These are phyloP conservation scores for Stylophora pistillata DNA, from an alignment of 64 coral and sea anemone genomes.

Conservation along the genomic window DNA sequence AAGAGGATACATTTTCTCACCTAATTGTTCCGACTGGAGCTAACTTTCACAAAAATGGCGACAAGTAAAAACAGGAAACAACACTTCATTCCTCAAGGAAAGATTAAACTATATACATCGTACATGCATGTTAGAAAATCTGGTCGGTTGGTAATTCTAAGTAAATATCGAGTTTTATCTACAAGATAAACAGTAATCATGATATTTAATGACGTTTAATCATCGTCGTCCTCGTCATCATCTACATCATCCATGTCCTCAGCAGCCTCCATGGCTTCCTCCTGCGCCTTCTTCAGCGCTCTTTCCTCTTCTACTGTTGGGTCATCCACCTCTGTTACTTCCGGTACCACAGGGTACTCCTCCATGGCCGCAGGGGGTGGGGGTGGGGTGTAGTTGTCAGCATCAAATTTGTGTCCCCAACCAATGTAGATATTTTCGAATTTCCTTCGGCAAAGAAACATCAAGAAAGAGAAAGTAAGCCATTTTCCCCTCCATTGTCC, in stretches of 20 bases:
- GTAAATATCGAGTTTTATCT: too few relatives aligned
- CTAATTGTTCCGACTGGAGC: too few relatives aligned
- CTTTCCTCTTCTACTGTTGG: constrained; percentile 97
- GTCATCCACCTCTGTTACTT: constrained; percentile 96
- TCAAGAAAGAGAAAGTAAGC: not conserved
- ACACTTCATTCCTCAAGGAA: too few relatives aligned
- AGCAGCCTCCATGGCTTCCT: constrained; percentile 91
- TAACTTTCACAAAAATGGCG: too few relatives aligned
- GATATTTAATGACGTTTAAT: constrained; percentile 27
- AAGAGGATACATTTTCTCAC: too few relatives aligned
- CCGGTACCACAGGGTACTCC: constrained; percentile 81
- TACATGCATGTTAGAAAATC: too few relatives aligned
- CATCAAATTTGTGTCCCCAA: constrained; percentile 94
- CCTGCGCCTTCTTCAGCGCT: constrained; percentile 86
- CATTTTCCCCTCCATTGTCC: too few relatives aligned
- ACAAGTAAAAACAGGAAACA: too few relatives aligned
- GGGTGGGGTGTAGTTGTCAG: constrained; percentile 94
- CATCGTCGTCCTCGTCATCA: constrained; percentile 97
- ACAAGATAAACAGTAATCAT: not conserved
- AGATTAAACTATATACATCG: too few relatives aligned
- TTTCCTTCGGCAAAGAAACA: constrained; percentile 59
- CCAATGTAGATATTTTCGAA: constrained; percentile 97
- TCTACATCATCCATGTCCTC: constrained; percentile 95
- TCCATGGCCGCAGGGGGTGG: constrained; percentile 86
- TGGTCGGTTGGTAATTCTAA: too few relatives aligned